phyloP scores from a whole-genome alignment of 2,888 invertebrate genomes.

The Dasypogon diadema region DNA sequence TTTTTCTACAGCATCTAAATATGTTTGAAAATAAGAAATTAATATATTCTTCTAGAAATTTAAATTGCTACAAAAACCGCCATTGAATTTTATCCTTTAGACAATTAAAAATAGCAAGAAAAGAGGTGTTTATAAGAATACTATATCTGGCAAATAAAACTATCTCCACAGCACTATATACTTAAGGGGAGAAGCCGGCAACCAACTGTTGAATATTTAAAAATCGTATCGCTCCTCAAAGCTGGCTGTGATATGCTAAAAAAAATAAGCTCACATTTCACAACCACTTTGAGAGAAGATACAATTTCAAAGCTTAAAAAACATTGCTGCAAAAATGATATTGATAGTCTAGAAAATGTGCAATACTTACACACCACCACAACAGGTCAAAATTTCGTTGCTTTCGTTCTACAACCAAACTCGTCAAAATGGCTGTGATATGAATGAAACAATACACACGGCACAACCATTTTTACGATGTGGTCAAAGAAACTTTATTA shows the following conservation, averaged over 20 bases:
- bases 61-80: too few relatives aligned
- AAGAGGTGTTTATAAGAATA: too few relatives aligned
- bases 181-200: neutral
- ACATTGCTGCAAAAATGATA: neutral
- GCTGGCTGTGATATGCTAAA: conserved; percentile 96
- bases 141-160: too few relatives aligned
- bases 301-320: conserved; percentile 60
- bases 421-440: conserved; percentile 70
- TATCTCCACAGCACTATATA: too few relatives aligned
- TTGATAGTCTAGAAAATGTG: neutral
- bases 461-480: conserved; percentile 66
- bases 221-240: conserved; percentile 88
- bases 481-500: conserved; percentile 34
- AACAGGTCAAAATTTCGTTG: too few relatives aligned
- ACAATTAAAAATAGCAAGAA: too few relatives aligned
- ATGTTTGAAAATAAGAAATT: too few relatives aligned
- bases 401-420: conserved; percentile 67
- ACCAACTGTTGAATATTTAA: neutral
- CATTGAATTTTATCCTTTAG: too few relatives aligned
- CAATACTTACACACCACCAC: neutral
- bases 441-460: conserved; percentile 64
- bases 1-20: too few relatives aligned
- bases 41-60: too few relatives aligned
- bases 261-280: conserved; percentile 75
- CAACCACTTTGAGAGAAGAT: conserved; percentile 90